phyloP scores from a whole-genome alignment of 2,888 invertebrate species.

The Melipona beecheii region DNA sequence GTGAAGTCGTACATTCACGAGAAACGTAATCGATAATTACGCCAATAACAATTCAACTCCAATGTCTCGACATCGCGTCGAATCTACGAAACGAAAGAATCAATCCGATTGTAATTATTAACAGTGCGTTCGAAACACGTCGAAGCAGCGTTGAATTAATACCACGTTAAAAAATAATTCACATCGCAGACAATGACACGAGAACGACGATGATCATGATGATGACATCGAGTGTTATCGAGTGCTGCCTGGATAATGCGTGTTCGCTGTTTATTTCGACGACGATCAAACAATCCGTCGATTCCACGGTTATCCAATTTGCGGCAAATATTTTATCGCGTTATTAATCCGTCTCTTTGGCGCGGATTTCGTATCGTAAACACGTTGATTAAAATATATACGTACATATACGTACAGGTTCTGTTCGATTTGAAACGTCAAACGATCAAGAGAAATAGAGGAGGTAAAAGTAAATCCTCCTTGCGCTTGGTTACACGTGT shows the following conservation, averaged over 20 bases:
- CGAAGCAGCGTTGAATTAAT: background rate
- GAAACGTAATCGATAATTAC: background rate
- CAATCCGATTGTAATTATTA: background rate
- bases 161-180: constrained; percentile 10
- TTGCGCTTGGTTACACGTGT: background rate
- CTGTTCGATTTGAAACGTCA: background rate
- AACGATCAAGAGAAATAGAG: constrained; percentile 6
- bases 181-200: background rate
- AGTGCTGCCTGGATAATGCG: background rate
- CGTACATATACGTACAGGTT: background rate
- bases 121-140: background rate
- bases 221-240: background rate
- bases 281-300: constrained; percentile 3
- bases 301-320: constrained; percentile 14
- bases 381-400: background rate
- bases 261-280: background rate
- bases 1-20: background rate
- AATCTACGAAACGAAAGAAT: background rate
- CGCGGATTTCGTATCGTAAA: background rate
- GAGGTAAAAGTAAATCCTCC: background rate
- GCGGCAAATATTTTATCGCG: background rate
- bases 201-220: too few species aligned
- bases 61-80: background rate
- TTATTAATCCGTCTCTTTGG: background rate
- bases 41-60: background rate